These are phyloP conservation scores for Serranus cabrilla DNA, from an alignment of 2,797 vertebrate genomes.

Conservation along the genomic window DNA sequence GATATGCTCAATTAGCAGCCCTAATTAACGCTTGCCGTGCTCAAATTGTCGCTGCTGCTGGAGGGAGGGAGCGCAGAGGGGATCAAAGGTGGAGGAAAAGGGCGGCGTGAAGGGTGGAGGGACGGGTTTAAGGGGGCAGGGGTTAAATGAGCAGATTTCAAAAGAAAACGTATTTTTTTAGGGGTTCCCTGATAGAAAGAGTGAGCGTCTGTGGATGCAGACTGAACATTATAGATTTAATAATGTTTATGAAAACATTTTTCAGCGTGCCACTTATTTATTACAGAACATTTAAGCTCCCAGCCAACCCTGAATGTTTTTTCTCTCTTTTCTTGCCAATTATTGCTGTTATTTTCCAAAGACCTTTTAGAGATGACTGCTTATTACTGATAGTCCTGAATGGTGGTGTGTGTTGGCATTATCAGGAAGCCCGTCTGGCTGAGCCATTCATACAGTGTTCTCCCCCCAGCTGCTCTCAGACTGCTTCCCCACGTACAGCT, in stretches of 20 bases:
- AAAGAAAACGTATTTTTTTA: neutral
- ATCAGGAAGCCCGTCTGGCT: constrained; percentile 5
- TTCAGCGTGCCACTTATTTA: neutral
- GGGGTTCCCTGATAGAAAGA: neutral
- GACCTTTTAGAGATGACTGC: neutral
- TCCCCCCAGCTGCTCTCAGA: constrained; percentile 8
- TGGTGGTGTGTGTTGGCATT: neutral
- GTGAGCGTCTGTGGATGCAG: neutral
- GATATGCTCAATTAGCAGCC: constrained; percentile 77
- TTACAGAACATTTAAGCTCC: neutral
- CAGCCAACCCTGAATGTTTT: neutral
- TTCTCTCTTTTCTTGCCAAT: neutral
- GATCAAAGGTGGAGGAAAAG: constrained; percentile 12
- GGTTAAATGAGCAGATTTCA: neutral
- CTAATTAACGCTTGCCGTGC: constrained; percentile 73
- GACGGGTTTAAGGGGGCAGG: neutral
- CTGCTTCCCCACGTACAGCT: neutral
- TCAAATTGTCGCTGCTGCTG: constrained; percentile 40
- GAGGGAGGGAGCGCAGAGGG: constrained; percentile 14
- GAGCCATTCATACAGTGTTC: constrained; percentile 4
- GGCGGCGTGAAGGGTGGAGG: neutral
- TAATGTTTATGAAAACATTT: constrained; percentile 18
- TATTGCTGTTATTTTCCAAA: constrained; percentile 1
- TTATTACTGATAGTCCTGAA: neutral
- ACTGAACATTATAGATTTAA: neutral